Conservation (phyloP, 2,113 vertebrate genomes). For the Tragelaphus scriptus region DNA sequence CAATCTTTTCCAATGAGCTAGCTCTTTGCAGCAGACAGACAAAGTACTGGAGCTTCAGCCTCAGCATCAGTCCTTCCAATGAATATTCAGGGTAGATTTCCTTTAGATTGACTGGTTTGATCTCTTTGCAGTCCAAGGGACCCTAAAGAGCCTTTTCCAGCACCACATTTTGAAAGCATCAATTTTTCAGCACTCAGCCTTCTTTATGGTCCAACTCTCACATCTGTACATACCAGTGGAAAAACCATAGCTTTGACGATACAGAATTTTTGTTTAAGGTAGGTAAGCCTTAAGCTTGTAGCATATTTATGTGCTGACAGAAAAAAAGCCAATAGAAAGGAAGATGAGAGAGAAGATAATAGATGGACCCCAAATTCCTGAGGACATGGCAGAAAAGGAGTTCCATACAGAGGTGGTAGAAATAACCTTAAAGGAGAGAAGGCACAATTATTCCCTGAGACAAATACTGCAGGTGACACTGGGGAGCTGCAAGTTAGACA, state of each 20-base stretch:
- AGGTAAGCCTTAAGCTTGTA: background rate
- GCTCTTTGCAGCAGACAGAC: background rate
- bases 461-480: background rate
- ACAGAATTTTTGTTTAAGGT: background rate
- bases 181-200: background rate
- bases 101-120: background rate
- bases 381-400: background rate
- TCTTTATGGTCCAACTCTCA: background rate
- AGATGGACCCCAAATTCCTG: background rate
- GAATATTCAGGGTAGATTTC: background rate
- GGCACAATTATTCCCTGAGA: background rate
- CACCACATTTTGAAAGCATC: background rate
- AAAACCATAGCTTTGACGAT: background rate
- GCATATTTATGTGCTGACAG: background rate
- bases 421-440: background rate
- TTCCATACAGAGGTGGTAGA: background rate
- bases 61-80: background rate
- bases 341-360: background rate
- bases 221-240: background rate
- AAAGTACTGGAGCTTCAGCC: background rate
- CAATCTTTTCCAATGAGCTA: background rate
- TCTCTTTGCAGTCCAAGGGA: background rate
- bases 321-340: background rate
- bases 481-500: background rate
- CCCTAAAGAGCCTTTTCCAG: background rate